phyloP scores from a whole-genome alignment of 35 echinoderm and acorn worm species.

The Hemicentrotus pulcherrimus region DNA sequence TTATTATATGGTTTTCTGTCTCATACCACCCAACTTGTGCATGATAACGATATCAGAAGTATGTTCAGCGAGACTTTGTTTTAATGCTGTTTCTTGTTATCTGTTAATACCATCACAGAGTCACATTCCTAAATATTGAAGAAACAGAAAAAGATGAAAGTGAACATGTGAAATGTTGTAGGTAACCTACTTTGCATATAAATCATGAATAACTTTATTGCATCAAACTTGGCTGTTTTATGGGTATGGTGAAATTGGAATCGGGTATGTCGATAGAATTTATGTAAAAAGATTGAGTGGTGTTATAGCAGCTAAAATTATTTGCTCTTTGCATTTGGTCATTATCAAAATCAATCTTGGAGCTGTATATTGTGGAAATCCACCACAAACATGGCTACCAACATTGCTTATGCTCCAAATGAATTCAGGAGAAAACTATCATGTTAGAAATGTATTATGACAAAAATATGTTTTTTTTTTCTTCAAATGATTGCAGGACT shows the following conservation, averaged over 20 bases:
- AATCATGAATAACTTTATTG: too few relatives aligned
- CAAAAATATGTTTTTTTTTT: not conserved
- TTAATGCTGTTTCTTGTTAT: too few relatives aligned
- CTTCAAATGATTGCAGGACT: too few relatives aligned
- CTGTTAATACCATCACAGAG: too few relatives aligned
- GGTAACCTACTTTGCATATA: too few relatives aligned
- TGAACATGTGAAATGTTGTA: too few relatives aligned
- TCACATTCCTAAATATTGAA: too few relatives aligned
- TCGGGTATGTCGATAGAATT: not conserved
- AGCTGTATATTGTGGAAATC: not conserved
- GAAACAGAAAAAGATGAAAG: too few relatives aligned
- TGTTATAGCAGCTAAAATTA: not conserved
- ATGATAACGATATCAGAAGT: too few relatives aligned
- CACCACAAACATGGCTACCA: not conserved
- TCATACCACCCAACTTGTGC: too few relatives aligned
- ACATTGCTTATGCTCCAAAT: not conserved
- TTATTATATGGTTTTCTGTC: too few relatives aligned
- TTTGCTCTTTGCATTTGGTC: not conserved
- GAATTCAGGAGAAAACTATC: not conserved
- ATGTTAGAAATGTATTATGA: not conserved
- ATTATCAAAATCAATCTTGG: not conserved
- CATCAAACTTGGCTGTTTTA: not conserved
- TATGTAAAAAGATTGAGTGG: not conserved
- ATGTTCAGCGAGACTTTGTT: too few relatives aligned
- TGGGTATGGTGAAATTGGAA: not conserved